These are phyloP conservation scores for Phalera bucephala DNA, from an alignment of 2,888 invertebrate species.

Conservation along the genomic window DNA sequence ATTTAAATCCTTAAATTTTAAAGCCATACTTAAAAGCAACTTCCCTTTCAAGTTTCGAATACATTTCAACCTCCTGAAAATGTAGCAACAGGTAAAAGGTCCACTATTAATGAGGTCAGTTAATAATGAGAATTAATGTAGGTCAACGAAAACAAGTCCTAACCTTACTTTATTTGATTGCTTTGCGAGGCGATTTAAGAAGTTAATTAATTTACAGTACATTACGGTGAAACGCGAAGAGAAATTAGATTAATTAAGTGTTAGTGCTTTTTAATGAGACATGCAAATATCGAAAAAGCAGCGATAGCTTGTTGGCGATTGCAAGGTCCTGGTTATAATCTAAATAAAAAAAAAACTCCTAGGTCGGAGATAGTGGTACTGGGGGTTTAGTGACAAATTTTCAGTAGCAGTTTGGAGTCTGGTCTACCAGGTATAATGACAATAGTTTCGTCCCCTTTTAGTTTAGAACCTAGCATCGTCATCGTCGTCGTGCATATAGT, in stretches of 20 bases:
- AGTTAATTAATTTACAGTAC: neutral
- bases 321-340: too few species aligned
- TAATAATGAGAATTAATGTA: conserved; percentile 5
- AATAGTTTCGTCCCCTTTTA: too few species aligned
- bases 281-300: too few species aligned
- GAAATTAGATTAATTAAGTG: neutral
- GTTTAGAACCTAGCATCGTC: too few species aligned
- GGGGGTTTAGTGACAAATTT: too few species aligned
- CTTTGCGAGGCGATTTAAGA: neutral
- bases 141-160: neutral
- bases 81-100: conserved; percentile 16
- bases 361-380: too few species aligned
- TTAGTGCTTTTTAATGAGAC: neutral
- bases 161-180: neutral
- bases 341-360: too few species aligned
- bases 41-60: neutral
- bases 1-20: neutral
- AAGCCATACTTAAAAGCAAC: too few species aligned
- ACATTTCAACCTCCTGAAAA: conserved; percentile 11
- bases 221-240: neutral
- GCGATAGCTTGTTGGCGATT: too few species aligned
- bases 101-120: conserved; percentile 13
- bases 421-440: too few species aligned
- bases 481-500: too few species aligned
- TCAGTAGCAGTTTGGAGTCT: too few species aligned